Evolutionary conservation across 2,888 invertebrate genomes (phyloP), one percentile per base, ranked within the genome.

Genomic region (Nemotelus pantherinus): DNA sequence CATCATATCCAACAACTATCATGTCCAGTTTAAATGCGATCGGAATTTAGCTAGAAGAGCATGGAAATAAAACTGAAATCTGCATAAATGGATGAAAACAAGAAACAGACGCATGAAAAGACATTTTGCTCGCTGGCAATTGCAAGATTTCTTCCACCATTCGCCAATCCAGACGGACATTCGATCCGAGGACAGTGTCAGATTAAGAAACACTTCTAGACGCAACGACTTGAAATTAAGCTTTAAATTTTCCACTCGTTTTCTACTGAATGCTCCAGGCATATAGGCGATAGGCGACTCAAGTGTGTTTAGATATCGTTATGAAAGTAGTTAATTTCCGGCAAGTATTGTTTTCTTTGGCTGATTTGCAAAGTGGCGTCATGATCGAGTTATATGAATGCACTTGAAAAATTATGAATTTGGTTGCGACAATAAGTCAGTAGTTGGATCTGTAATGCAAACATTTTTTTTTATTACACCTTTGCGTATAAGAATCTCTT

Each of bases 171-270:
- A 74, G 63, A 47, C 47, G 25, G 25, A 74, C 48, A 63, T 50
- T 45, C 64, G 48, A 76, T 53, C 44, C n/a, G 68, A 48, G 58
- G 58, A 68, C 67, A 76, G 77, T 77, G 77, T 77, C 77, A 77
- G 77, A 77, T 77, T 77, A 68, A 50, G 25, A 41, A 75, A 75
- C 48, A 25, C 25, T 25, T 25, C 25, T 25, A 25, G 25, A 25
- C 25, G 25, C 7, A 39, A n/a, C 53, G 70, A 72, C 9, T 63
- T 25, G 63, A 47, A 53, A 43, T 39, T 76, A 50, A 64, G 25
- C 9, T 65, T 65, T 76, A 44, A 76, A 76, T 65, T 77, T 67
- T 58, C 67, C 67, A 64, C 47, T 57, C 75, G 60, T 64, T 75
- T 75, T 65, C 55, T 41, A 63, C 64, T 10, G 53, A 53, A 64